Conservation (phyloP, 2,797 vertebrate species). For the Melanotaenia pygmaea region DNA sequence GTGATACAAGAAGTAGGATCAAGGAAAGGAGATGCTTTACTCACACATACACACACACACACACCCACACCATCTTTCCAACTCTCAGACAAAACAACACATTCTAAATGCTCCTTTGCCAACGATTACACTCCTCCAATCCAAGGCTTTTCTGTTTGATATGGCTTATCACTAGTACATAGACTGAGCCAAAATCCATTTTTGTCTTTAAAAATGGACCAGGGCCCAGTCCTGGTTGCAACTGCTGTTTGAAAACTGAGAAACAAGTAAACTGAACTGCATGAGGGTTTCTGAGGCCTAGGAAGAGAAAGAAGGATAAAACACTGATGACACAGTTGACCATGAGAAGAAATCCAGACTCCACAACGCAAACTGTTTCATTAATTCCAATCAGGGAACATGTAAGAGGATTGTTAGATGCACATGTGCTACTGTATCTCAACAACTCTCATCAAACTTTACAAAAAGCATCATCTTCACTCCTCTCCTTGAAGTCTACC, state of each 20-base stretch:
- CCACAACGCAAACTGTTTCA: slow-evolving; percentile 1
- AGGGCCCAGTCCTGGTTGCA: slow-evolving; percentile 50
- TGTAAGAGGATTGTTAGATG: background rate
- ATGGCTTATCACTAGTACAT: slow-evolving; percentile 76
- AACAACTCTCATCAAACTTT: background rate
- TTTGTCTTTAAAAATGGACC: slow-evolving; percentile 26
- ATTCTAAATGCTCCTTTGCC: slow-evolving; percentile 67
- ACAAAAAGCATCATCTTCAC: background rate
- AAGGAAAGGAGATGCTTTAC: slow-evolving; percentile 61
- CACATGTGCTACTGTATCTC: background rate
- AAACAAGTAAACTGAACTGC: slow-evolving; percentile 67
- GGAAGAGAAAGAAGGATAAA: slow-evolving; percentile 62
- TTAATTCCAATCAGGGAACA: slow-evolving; percentile 19
- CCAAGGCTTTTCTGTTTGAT: slow-evolving; percentile 79
- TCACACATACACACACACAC: slow-evolving; percentile 7
- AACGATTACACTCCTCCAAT: slow-evolving; percentile 48
- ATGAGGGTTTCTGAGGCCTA: slow-evolving; percentile 72
- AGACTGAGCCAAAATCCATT: slow-evolving; percentile 50
- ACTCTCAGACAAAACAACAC: slow-evolving; percentile 60
- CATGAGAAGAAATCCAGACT: slow-evolving; percentile 28
- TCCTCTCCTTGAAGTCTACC: background rate
- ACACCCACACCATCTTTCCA: slow-evolving; percentile 21
- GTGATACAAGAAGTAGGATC: slow-evolving; percentile 77
- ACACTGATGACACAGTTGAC: slow-evolving; percentile 60
- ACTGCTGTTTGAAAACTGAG: slow-evolving; percentile 74